Conservation (phyloP, 2,797 vertebrate genomes). For the Loris lydekkerianus region DNA sequence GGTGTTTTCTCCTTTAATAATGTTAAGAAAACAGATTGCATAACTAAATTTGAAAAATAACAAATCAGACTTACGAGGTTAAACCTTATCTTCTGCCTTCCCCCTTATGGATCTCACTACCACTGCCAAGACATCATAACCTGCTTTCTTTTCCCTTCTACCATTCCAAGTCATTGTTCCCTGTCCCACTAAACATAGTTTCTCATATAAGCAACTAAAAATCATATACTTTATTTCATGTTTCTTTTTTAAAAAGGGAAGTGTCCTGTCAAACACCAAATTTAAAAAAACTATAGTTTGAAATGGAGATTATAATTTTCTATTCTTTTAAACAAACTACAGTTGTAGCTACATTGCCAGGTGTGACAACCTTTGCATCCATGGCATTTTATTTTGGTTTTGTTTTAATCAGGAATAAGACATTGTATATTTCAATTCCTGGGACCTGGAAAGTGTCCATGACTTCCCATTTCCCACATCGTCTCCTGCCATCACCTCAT, state of each 20-base stretch:
- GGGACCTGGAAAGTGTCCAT: background rate
- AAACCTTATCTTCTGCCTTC: background rate
- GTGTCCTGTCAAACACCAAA: background rate
- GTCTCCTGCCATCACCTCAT: background rate
- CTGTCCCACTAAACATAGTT: background rate
- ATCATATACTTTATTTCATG: background rate
- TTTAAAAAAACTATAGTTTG: background rate
- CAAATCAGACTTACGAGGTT: background rate
- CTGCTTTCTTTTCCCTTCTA: background rate
- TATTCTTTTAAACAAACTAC: background rate
- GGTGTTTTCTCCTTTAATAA: background rate
- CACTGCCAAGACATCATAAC: background rate
- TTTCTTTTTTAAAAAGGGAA: background rate
- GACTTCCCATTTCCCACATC: background rate
- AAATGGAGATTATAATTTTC: background rate
- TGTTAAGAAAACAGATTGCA: background rate
- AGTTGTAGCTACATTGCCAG: background rate
- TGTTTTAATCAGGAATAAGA: constrained; percentile 34
- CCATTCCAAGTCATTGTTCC: background rate
- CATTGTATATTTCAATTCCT: background rate
- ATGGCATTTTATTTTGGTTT: background rate
- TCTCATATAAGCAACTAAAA: background rate
- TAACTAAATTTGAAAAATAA: constrained; percentile 14
- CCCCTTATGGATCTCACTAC: rapidly evolving
- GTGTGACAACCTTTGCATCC: background rate